Evolutionary conservation across 2,113 vertebrate genomes (phyloP).

Genomic region (Callipepla californica): DNA sequence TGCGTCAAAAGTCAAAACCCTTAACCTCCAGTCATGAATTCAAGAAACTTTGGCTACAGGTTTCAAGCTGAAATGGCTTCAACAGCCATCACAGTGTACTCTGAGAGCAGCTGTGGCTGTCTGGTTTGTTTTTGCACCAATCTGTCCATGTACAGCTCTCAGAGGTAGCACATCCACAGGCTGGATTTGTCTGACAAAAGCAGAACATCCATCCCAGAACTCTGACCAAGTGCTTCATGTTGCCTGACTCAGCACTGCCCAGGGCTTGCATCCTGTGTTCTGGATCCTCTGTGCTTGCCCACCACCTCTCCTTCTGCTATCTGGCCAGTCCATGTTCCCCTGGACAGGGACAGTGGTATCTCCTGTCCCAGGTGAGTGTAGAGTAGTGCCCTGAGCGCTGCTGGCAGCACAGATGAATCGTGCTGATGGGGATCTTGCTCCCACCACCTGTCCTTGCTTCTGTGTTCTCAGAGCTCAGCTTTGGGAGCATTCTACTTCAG

Average conservation of each 20-base stretch:
- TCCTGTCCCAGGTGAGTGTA: neutral
- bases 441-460: fast-evolving
- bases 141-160: fast-evolving
- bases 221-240: neutral
- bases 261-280: neutral
- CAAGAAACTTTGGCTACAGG: neutral
- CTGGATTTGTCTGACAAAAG: neutral
- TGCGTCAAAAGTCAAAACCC: neutral
- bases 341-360: neutral
- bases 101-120: neutral
- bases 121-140: neutral
- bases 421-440: neutral
- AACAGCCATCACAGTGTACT: fast-evolving
- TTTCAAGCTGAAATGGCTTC: neutral
- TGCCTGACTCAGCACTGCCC: neutral
- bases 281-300: neutral
- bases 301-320: fast-evolving
- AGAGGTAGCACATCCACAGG: neutral
- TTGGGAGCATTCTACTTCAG: neutral
- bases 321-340: fast-evolving
- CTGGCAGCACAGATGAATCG: fast-evolving
- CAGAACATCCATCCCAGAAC: neutral
- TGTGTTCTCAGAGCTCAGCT: neutral
- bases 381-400: neutral
- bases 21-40: neutral